Percentiles rank a stretch among this genome's conserved stretches.
Evolutionary conservation across 2,797 vertebrate species (phyloP).

Genomic region (Gallinago stenura): DNA sequence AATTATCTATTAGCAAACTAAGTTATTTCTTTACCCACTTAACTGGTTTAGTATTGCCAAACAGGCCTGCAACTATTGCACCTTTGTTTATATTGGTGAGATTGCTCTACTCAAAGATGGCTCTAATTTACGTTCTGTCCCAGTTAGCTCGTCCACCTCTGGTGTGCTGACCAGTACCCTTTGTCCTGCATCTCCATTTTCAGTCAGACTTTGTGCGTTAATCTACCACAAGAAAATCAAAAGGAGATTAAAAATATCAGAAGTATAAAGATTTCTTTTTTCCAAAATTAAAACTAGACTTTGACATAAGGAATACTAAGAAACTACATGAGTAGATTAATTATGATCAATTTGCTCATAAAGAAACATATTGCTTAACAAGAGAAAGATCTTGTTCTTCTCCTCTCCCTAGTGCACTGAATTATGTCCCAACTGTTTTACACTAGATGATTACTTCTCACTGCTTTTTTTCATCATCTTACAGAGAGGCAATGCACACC

Average conservation of each 20-base stretch:
- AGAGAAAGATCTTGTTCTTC: not conserved
- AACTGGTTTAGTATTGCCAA: not conserved
- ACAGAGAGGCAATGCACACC: not conserved
- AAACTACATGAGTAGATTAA: not conserved
- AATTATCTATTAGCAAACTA: not conserved
- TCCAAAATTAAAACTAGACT: not conserved
- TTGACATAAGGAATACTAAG: not conserved
- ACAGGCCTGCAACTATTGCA: not conserved
- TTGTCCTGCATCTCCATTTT: not conserved
- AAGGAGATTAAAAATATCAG: not conserved
- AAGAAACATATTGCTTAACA: not conserved
- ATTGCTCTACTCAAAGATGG: not conserved
- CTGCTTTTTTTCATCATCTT: not conserved
- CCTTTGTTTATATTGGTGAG: constrained; percentile 1
- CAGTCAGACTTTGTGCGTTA: not conserved
- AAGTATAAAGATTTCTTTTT: not conserved
- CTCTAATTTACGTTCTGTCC: constrained; percentile 5
- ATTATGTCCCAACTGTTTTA: not conserved
- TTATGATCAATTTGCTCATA: not conserved
- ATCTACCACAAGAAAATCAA: not conserved
- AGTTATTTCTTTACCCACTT: not conserved
- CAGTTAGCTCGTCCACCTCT: not conserved
- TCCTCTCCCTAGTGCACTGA: not conserved
- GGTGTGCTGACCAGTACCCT: not conserved
- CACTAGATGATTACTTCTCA: not conserved